Evolutionary conservation across 1,140 invertebrate species (phyloP).

Genomic region (Drosophila ambigua): DNA sequence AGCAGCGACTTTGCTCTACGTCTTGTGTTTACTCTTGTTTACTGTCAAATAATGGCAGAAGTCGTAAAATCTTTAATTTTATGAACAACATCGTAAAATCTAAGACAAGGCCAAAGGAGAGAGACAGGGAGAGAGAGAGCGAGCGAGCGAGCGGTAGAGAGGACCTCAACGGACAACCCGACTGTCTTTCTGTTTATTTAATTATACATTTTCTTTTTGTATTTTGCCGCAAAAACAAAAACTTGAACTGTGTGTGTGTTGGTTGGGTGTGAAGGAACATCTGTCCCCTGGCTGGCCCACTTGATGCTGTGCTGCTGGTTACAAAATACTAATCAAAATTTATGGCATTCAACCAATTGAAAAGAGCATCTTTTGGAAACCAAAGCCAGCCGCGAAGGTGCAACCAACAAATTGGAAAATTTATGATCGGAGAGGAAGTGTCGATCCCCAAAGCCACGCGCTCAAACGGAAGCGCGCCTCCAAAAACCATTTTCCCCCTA

Average conservation of each 20-base stretch:
- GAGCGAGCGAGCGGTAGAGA: background rate
- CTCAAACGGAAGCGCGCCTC: constrained; percentile 66
- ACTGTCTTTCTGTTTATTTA: constrained; percentile 60
- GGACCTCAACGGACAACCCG: constrained; percentile 12
- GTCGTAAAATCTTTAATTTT: constrained; percentile 63
- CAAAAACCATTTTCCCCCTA: background rate
- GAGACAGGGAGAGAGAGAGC: no score
- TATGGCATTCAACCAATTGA: constrained; percentile 54
- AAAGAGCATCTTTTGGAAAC: constrained; percentile 22
- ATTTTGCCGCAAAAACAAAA: constrained; percentile 6
- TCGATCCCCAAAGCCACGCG: constrained; percentile 50
- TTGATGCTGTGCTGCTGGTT: constrained; percentile 1
- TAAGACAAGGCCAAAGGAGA: constrained; percentile 20
- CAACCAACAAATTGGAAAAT: constrained; percentile 57
- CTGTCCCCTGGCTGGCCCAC: constrained; percentile 20
- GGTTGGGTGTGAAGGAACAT: background rate
- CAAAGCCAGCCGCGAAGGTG: constrained; percentile 20
- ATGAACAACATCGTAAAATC: constrained; percentile 57
- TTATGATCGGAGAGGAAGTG: constrained; percentile 46
- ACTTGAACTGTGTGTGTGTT: constrained; percentile 1
- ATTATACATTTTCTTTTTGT: constrained; percentile 48
- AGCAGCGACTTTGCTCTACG: background rate
- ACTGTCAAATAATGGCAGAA: constrained; percentile 67
- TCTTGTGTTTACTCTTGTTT: constrained; percentile 53
- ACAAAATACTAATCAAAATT: constrained; percentile 57